A percentile compares a stretch with the other conserved stretches of the same genome.
Conservation (phyloP, 2,113 vertebrate species). For the Cyanistes caeruleus region DNA sequence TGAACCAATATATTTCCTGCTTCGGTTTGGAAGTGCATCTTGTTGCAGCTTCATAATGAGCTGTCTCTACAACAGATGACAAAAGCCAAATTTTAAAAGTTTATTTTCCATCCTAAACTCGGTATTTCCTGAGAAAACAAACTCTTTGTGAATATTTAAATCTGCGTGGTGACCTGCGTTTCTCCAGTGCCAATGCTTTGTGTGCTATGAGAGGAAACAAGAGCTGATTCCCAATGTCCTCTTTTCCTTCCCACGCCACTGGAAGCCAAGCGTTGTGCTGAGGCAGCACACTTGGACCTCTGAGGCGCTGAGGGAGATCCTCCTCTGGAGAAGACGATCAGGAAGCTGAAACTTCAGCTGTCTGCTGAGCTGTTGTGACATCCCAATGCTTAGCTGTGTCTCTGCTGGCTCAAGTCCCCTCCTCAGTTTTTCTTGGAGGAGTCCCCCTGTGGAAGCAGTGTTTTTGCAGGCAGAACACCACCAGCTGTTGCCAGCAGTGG, state of each 20-base stretch:
- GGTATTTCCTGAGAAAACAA: slow-evolving; percentile 35
- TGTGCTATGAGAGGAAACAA: neutral
- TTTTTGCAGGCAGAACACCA: slow-evolving; percentile 5
- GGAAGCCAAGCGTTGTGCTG: neutral
- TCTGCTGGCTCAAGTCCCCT: neutral
- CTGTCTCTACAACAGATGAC: neutral
- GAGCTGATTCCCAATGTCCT: neutral
- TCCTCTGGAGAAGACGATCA: neutral
- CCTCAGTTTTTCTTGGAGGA: slow-evolving; percentile 5
- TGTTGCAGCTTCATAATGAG: neutral
- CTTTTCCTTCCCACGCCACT: slow-evolving; percentile 2
- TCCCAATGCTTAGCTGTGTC: neutral
- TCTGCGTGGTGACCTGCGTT: neutral
- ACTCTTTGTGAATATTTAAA: neutral
- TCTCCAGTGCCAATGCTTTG: neutral
- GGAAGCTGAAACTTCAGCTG: neutral
- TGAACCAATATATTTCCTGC: neutral
- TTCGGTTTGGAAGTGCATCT: neutral
- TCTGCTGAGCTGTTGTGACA: neutral
- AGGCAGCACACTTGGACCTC: neutral
- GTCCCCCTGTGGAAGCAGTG: neutral
- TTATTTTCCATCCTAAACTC: neutral
- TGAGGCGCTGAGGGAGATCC: neutral
- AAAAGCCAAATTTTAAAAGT: neutral
- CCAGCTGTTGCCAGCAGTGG: neutral